phyloP scores from a whole-genome alignment of 2,888 invertebrate species.

The Microctonus aethiopoides region DNA sequence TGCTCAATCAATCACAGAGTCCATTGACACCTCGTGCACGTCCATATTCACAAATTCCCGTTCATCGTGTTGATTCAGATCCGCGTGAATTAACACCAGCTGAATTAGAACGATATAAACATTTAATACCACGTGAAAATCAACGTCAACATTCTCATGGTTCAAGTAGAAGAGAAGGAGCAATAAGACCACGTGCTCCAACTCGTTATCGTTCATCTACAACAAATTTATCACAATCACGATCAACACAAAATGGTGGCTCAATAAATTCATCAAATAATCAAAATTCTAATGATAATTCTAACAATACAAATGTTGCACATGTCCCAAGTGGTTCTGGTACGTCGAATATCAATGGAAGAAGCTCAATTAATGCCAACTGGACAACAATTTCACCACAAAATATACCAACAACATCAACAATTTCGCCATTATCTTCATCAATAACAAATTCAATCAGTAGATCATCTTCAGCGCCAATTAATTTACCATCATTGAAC shows the following conservation, averaged over 20 bases:
- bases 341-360: neutral
- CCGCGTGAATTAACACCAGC: conserved; percentile 69
- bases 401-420: neutral
- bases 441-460: neutral
- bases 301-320: neutral
- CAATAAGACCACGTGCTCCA: conserved; percentile 44
- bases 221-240: conserved; percentile 10
- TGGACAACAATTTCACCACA: neutral
- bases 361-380: neutral
- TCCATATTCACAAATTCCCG: conserved; percentile 69
- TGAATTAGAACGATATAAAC: conserved; percentile 69
- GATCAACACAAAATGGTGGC: neutral
- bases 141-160: conserved; percentile 43
- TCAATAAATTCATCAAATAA: neutral
- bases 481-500: neutral
- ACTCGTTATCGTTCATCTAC: conserved; percentile 28
- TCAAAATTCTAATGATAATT: neutral
- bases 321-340: neutral
- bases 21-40: conserved; percentile 49
- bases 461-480: neutral
- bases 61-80: conserved; percentile 72
- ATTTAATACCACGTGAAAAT: conserved; percentile 55
- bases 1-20: conserved; percentile 53
- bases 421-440: neutral
- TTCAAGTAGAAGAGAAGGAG: conserved; percentile 46